Evolutionary conservation across 2,113 vertebrate genomes (phyloP).

Genomic region (Microcebus lehilahytsara): DNA sequence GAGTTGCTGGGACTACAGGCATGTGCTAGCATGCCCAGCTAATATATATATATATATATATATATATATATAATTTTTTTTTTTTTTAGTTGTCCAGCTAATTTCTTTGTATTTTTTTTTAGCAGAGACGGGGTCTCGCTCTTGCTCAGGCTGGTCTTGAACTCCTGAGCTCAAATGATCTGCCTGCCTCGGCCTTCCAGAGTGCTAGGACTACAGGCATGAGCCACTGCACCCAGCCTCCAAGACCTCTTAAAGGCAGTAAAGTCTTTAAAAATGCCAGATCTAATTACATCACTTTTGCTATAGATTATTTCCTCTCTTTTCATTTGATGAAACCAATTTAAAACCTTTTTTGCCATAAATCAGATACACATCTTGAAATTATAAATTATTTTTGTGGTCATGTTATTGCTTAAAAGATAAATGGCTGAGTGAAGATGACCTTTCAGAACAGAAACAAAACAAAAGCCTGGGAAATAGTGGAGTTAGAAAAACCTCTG

Average conservation of each 20-base stretch:
- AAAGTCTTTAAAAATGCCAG: neutral
- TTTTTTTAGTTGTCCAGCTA: no score
- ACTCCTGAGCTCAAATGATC: no score
- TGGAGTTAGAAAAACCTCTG: neutral
- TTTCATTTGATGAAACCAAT: neutral
- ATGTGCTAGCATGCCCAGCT: no score
- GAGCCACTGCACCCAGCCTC: no score
- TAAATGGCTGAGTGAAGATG: neutral
- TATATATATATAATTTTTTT: no score
- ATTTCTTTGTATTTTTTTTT: no score
- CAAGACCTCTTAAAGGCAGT: neutral
- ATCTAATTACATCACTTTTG: neutral
- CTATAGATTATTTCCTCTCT: neutral
- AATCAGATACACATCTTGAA: neutral
- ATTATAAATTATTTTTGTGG: constrained; percentile 15
- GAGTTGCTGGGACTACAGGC: no score
- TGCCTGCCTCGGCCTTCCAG: no score
- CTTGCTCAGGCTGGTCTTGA: no score
- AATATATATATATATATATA: no score
- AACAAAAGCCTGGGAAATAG: neutral
- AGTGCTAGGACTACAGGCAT: no score
- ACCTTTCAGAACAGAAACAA: neutral
- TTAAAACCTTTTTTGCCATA: neutral
- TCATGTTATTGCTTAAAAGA: neutral
- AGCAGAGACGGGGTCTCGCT: no score